Evolutionary conservation across 2,888 invertebrate genomes (phyloP), one percentile per base, ranked within the genome.

Genomic region (Coremacera marginata): DNA sequence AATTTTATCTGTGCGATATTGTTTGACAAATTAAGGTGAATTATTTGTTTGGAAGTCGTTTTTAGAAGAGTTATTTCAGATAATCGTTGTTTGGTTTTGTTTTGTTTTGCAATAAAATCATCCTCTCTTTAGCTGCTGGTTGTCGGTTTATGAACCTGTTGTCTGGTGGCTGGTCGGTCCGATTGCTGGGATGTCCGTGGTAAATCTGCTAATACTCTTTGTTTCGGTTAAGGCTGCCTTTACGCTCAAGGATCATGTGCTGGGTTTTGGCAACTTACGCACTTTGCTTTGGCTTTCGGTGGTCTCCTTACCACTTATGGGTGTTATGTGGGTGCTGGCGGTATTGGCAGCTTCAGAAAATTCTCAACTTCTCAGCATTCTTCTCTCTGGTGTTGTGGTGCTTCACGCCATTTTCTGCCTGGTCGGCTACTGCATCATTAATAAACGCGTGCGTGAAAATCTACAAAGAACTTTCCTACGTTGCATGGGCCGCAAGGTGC

Each of bases 131-230:
- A 98, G 98, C 88, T 98, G 98, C 89, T 98, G 98, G 98, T 92
- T 98, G 79, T 96, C 96, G 9, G 93, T 97, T 60, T 96, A 97
- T 87, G 97, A 98, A 88, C 94, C 95, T 27, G 96, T 98, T 27
- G 95, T 98, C 63, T 98, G 98, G 98, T 96, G 97, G 91, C 92
- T 98, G 84, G 96, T 98, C 82, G 96, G 96, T 3, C 98, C 98
- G 7, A 94, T 97, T 44, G 95, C 94, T 49, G 92, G 94, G 78
- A 93, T 95, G 85, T 95, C 96, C 0, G 89, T 93, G 37, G 92
- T 94, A 5, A 96, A 96, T 85, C 91, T 98, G 5, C 91, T 94
- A 37, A 94, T 95, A 80, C 92, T 98, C 19, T 93, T 96, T 16
- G 92, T 97, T 80, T 96, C 97, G 49, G 94, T 98, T 4, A 92